Percentiles rank a stretch among this genome's conserved stretches.
These are phyloP conservation scores for Mactromeris polynyma DNA, from an alignment of 2,888 invertebrate species.

Conservation along the genomic window DNA sequence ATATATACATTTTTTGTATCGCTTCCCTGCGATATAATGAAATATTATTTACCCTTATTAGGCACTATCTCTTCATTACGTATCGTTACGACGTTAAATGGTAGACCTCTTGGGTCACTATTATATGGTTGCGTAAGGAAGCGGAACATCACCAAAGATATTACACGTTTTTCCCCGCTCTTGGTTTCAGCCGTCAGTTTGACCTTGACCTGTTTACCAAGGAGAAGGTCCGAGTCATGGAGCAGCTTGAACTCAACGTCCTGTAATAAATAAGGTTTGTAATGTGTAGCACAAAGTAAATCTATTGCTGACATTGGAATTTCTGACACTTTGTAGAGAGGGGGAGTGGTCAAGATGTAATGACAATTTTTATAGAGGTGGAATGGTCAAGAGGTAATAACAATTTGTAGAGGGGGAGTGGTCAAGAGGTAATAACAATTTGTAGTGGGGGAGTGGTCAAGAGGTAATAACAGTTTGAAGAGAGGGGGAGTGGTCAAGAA, in stretches of 20 bases:
- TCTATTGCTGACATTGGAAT: too few species aligned
- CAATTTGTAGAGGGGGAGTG: too few species aligned
- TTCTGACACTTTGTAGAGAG: too few species aligned
- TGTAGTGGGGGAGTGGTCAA: too few species aligned
- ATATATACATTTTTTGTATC: too few species aligned
- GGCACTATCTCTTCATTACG: constrained; percentile 20
- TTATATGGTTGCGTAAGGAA: constrained; percentile 42
- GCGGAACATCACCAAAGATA: constrained; percentile 23
- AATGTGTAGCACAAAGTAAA: too few species aligned
- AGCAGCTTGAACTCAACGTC: constrained; percentile 58
- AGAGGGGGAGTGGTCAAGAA: too few species aligned
- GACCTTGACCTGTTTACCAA: constrained; percentile 54
- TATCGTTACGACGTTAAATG: constrained; percentile 30
- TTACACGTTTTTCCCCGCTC: constrained; percentile 23
- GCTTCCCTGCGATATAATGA: not conserved
- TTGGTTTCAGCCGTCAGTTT: constrained; percentile 53
- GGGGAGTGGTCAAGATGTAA: too few species aligned
- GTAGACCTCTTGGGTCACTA: not conserved
- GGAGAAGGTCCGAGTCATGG: constrained; percentile 40
- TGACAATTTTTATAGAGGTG: too few species aligned
- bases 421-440: too few species aligned
- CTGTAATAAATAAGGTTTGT: constrained; percentile 21
- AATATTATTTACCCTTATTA: not conserved
- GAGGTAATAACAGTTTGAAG: too few species aligned
- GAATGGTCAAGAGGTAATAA: too few species aligned